A percentile compares a stretch with the other conserved stretches of the same genome.
Evolutionary conservation across 2,888 invertebrate species (phyloP).

Genomic region (Dromius quadrimaculatus): DNA sequence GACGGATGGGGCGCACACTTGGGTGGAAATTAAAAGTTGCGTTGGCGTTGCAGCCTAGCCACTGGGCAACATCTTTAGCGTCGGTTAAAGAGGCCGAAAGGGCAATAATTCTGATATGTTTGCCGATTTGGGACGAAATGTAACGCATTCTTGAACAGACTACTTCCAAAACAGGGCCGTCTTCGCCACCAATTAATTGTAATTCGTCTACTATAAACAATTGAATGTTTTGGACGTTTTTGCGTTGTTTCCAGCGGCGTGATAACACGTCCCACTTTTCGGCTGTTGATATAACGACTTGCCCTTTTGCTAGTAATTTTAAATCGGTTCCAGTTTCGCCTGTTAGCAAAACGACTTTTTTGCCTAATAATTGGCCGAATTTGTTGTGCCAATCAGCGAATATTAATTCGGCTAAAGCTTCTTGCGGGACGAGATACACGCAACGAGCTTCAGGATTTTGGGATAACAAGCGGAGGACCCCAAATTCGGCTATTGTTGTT

Average conservation of each 20-base stretch:
- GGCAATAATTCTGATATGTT: conserved; percentile 92
- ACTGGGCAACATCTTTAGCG: conserved; percentile 94
- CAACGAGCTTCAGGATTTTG: conserved; percentile 83
- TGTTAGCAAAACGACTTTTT: conserved; percentile 91
- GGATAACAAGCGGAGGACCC: conserved; percentile 87
- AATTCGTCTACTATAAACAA: conserved; percentile 97
- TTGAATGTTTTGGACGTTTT: conserved; percentile 97
- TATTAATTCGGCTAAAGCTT: conserved; percentile 89
- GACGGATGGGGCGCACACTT: conserved; percentile 92
- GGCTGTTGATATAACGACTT: conserved; percentile 96
- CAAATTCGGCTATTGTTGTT: conserved; percentile 96
- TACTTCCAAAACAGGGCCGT: conserved; percentile 93
- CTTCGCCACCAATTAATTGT: conserved; percentile 89
- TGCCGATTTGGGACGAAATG: conserved; percentile 93
- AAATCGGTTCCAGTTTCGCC: conserved; percentile 98
- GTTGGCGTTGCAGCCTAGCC: conserved; percentile 95
- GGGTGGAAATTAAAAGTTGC: conserved; percentile 99
- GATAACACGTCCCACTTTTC: conserved; percentile 99
- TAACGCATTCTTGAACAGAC: conserved; percentile 94
- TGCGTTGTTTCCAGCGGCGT: conserved; percentile 97
- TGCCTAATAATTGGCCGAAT: conserved; percentile 83
- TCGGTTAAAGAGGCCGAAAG: conserved; percentile 94
- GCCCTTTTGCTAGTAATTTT: conserved; percentile 91
- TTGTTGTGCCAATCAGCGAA: conserved; percentile 94
- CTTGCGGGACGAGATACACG: conserved; percentile 94